These are phyloP conservation scores for Monodelphis domestica DNA, from an alignment of 2,797 vertebrate genomes.

Conservation along the genomic window DNA sequence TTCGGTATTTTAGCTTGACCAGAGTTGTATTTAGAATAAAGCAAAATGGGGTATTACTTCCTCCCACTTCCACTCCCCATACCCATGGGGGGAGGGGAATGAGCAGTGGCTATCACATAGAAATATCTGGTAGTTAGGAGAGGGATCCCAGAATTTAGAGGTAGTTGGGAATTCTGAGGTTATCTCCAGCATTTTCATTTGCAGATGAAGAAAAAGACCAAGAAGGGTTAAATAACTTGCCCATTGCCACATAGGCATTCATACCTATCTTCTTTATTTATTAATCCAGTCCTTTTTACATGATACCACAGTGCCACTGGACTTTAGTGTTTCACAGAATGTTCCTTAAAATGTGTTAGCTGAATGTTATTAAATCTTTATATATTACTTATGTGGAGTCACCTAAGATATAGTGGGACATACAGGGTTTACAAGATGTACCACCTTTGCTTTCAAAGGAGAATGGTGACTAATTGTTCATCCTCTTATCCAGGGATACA, in stretches of 20 bases:
- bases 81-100: rapidly evolving
- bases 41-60: neutral
- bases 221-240: neutral
- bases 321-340: neutral
- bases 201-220: neutral
- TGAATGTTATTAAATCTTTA: neutral
- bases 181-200: neutral
- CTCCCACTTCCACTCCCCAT: neutral
- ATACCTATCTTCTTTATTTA: neutral
- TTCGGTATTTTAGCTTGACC: neutral
- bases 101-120: neutral
- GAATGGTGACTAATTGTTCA: neutral
- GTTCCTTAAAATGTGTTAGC: neutral
- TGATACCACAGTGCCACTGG: neutral
- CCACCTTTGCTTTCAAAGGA: neutral
- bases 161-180: neutral
- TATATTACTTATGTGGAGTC: neutral
- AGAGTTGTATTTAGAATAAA: neutral
- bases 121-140: neutral
- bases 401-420: neutral
- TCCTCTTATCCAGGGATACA: neutral
- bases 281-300: neutral
- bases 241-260: neutral
- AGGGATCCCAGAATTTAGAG: neutral
- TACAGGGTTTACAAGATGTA: neutral